Percentiles rank a stretch among this genome's conserved stretches.
Evolutionary conservation across 1,140 invertebrate genomes (phyloP).

Genomic region (Lepidotrigona ventralis): DNA sequence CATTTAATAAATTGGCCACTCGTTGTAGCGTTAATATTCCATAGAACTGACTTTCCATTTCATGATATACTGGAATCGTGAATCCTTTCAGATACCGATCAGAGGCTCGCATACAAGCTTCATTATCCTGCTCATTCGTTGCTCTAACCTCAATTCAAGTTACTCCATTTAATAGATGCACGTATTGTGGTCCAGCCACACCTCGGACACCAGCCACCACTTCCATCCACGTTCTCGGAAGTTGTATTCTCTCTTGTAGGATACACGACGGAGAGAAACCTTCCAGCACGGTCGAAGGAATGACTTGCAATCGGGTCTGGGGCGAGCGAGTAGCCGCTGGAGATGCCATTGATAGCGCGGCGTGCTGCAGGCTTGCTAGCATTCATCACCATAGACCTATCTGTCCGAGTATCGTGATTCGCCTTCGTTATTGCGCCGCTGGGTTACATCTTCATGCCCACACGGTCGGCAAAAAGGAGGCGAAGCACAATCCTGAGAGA

Average conservation of each 20-base stretch:
- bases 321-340: slow-evolving; percentile 45
- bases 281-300: slow-evolving; percentile 29
- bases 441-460: slow-evolving; percentile 65
- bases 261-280: not conserved
- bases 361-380: slow-evolving; percentile 57
- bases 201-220: not conserved
- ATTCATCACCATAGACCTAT: slow-evolving; percentile 66
- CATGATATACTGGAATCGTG: too few species aligned
- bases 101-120: not conserved
- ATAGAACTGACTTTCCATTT: too few species aligned
- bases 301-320: slow-evolving; percentile 60
- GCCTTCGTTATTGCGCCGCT: slow-evolving; percentile 60
- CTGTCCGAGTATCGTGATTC: slow-evolving; percentile 59
- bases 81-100: too few species aligned
- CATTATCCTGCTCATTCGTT: not conserved
- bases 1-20: not conserved
- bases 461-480: slow-evolving; percentile 23
- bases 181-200: slow-evolving; percentile 28
- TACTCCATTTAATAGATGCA: slow-evolving; percentile 19
- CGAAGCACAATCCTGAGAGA: not conserved
- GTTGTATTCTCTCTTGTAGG: not conserved
- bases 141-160: not conserved
- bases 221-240: slow-evolving; percentile 18
- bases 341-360: slow-evolving; percentile 64
- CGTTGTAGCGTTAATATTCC: too few species aligned